These are phyloP conservation scores for Festucalex cinctus DNA, from an alignment of 2,113 vertebrate genomes.

Conservation along the genomic window DNA sequence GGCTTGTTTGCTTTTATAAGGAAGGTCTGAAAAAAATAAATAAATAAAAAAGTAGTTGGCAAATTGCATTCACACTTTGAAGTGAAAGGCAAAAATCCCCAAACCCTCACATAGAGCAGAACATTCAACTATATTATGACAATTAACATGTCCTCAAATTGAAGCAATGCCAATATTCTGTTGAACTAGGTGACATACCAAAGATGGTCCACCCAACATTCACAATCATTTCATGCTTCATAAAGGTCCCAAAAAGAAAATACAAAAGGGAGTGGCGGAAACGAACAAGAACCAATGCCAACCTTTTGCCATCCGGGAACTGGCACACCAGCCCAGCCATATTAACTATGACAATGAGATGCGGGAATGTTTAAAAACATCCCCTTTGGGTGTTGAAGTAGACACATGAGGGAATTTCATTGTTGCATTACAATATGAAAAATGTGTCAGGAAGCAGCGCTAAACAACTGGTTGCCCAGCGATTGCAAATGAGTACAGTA, in stretches of 20 bases:
- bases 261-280: not conserved
- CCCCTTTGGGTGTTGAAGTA: not conserved
- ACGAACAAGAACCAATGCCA: not conserved
- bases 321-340: not conserved
- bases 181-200: not conserved
- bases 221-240: not conserved
- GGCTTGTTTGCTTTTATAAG: too few relatives aligned
- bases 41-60: too few relatives aligned
- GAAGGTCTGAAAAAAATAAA: too few relatives aligned
- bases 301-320: not conserved
- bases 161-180: not conserved
- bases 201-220: not conserved
- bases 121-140: not conserved
- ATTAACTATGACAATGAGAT: constrained; percentile 17
- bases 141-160: not conserved
- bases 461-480: not conserved
- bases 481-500: not conserved
- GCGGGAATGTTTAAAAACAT: not conserved
- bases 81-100: not conserved
- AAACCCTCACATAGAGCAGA: not conserved
- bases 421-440: not conserved
- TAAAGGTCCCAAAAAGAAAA: not conserved
- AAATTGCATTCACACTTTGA: not conserved
- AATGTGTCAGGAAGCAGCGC: not conserved
- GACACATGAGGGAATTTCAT: not conserved